Evolutionary conservation across 2,113 vertebrate species (phyloP), one percentile per base, ranked within the genome.

Genomic region (Alethe diademata): DNA sequence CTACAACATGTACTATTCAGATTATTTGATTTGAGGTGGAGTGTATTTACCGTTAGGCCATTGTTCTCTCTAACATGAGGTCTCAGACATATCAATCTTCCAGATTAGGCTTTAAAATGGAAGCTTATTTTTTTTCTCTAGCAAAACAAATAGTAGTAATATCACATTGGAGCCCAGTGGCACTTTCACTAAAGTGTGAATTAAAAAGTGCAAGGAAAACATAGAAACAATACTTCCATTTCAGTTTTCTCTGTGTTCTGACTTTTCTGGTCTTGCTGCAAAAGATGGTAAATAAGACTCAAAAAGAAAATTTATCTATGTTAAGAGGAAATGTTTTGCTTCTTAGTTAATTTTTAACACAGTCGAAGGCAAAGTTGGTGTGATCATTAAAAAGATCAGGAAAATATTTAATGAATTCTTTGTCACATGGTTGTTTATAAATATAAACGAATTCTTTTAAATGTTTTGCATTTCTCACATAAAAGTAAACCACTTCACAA

Each of bases 281-380:
- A 36, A 12, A 56, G 19, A 65, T 14, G 12, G 12, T 25, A 86
- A 86, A 54, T 29, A 26, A 64, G 8, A 50, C 24, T 78, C 18
- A 57, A 84, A 96, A 70, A 19, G 3, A 14, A 83, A 69, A 64
- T 45, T 33, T 67, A 15, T 72, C 1, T 54, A 42, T 4, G 18
- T 42, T 62, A 57, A 66, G 62, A 66, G 13, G 7, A 53, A 16
- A 35, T 3, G 3, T 50, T 90, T 88, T 62, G 4, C 12, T 38
- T 78, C 40, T 73, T 45, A 60, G 22, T 19, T 62, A 48, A 45
- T 36, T 69, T 78, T 64, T 53, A 50, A 43, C 16, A 20, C 6
- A 51, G 15, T 26, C 1, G 2, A 42, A 86, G 11, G 22, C 11
- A 92, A 85, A 73, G 2, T 2, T 6, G 0, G 1, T 50, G 17